phyloP scores from a whole-genome alignment of 2,797 vertebrate genomes.

The Dicrostonyx torquatus region DNA sequence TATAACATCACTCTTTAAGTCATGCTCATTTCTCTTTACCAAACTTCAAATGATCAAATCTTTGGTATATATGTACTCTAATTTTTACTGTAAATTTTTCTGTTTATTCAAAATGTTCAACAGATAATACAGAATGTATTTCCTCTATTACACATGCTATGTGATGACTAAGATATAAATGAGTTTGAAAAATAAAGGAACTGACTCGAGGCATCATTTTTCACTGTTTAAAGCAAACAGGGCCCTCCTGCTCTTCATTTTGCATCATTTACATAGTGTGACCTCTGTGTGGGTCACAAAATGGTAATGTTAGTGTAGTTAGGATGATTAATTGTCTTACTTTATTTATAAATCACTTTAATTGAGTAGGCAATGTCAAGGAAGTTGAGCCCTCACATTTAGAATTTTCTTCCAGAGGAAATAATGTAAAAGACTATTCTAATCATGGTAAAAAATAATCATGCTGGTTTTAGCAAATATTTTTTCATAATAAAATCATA shows the following conservation, averaged over 20 bases:
- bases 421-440: constrained; percentile 35
- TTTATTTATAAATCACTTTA: constrained; percentile 58
- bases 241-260: neutral
- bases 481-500: constrained; percentile 45
- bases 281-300: constrained; percentile 23
- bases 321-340: constrained; percentile 35
- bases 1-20: neutral
- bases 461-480: neutral
- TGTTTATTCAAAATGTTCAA: neutral
- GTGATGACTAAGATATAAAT: neutral
- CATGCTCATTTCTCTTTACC: neutral
- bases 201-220: neutral
- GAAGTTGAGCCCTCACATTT: neutral
- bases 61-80: neutral
- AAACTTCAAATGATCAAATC: constrained; percentile 13
- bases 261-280: constrained; percentile 51
- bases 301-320: neutral
- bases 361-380: constrained; percentile 10
- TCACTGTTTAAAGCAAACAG: neutral
- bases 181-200: constrained; percentile 5
- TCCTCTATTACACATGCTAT: neutral
- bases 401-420: neutral
- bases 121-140: neutral
- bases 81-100: constrained; percentile 50
- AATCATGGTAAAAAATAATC: constrained; percentile 19